phyloP scores from a whole-genome alignment of 2,888 invertebrate genomes.

The Nasonovia ribisnigri region DNA sequence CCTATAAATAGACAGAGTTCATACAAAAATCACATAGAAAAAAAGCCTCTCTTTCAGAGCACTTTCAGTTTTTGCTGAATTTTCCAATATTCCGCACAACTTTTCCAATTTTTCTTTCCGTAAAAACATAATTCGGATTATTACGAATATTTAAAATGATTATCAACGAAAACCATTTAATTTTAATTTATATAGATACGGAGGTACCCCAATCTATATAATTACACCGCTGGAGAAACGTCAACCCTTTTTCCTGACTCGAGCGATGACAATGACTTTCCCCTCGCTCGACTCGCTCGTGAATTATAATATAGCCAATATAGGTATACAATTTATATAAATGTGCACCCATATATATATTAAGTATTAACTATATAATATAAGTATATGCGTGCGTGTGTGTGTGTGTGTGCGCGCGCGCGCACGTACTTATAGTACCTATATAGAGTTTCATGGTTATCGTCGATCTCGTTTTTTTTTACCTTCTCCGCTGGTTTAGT shows the following conservation, averaged over 20 bases:
- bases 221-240: neutral
- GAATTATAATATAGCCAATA: neutral
- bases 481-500: neutral
- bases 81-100: too few relatives aligned
- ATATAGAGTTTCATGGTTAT: neutral
- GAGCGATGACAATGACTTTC: slow-evolving; percentile 22
- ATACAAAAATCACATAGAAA: too few relatives aligned
- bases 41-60: too few relatives aligned
- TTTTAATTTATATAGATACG: too few relatives aligned
- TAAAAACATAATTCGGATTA: too few relatives aligned
- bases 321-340: neutral
- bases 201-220: neutral
- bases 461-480: slow-evolving; percentile 7
- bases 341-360: neutral
- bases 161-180: too few relatives aligned
- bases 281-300: slow-evolving; percentile 1
- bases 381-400: neutral
- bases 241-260: slow-evolving; percentile 11
- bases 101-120: too few relatives aligned
- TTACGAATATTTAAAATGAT: too few relatives aligned
- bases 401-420: neutral
- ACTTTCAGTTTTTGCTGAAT: too few relatives aligned
- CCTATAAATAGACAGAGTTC: too few relatives aligned
- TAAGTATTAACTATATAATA: neutral
- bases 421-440: neutral